A percentile compares a stretch with the other conserved stretches of the same genome.
Evolutionary conservation across 2,888 invertebrate species (phyloP).

Genomic region (Acleris holmiana): DNA sequence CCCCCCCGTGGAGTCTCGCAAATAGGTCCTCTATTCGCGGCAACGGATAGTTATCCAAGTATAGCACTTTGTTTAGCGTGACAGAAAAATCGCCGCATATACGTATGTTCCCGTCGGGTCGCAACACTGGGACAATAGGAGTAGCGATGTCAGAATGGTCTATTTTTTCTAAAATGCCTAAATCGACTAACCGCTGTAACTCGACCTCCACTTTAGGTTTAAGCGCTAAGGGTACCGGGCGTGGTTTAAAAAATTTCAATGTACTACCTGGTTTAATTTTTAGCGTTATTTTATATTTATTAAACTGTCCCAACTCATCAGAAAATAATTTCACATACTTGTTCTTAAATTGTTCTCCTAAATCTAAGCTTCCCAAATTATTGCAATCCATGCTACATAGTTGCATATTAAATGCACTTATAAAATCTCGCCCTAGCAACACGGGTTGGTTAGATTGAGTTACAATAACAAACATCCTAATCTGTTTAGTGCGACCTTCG

Average conservation of each 20-base stretch:
- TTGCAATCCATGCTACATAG: slow-evolving; percentile 30
- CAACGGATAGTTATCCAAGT: slow-evolving; percentile 40
- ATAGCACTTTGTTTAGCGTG: slow-evolving; percentile 33
- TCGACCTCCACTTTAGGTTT: slow-evolving; percentile 36
- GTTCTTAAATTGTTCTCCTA: too few species aligned
- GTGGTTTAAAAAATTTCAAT: slow-evolving; percentile 38
- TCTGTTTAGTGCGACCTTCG: slow-evolving; percentile 1
- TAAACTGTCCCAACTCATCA: slow-evolving; percentile 36
- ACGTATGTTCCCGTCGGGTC: slow-evolving; percentile 31
- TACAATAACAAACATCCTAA: slow-evolving; percentile 29
- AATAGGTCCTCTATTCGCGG: slow-evolving; percentile 47
- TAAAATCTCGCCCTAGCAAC: slow-evolving; percentile 31
- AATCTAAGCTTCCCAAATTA: not conserved
- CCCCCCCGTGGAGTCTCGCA: slow-evolving; percentile 40
- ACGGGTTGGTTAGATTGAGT: not conserved
- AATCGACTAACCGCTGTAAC: slow-evolving; percentile 31
- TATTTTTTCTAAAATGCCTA: slow-evolving; percentile 38
- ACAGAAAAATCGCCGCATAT: slow-evolving; percentile 40
- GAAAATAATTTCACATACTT: slow-evolving; percentile 28
- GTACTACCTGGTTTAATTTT: slow-evolving; percentile 32
- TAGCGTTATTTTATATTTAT: slow-evolving; percentile 36
- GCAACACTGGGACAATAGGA: slow-evolving; percentile 38
- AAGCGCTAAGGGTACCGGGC: slow-evolving; percentile 37
- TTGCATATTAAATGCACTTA: slow-evolving; percentile 28
- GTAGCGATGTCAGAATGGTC: slow-evolving; percentile 36